Evolutionary conservation across 2,888 invertebrate species (phyloP), one percentile per base, ranked within the genome.

Genomic region (Trissoscelio sp.): DNA sequence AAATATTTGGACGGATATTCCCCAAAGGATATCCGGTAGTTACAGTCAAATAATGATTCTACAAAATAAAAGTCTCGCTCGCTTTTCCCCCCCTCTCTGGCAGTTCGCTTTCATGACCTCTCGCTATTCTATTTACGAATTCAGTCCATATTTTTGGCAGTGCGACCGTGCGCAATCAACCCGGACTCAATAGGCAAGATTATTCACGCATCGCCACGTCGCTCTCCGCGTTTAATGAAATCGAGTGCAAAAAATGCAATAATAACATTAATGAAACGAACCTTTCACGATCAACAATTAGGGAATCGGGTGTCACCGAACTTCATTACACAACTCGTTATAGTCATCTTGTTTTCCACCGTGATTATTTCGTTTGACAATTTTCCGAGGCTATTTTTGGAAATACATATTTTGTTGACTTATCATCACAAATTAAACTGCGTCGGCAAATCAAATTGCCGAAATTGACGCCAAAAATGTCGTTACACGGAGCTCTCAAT

Each of bases 241-340:
- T 86, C 83, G 82, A 82, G 79, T 77, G 73, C 74, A 75, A 82
- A 86, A 86, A 86, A 84, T 85, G 83, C 83, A 83, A 86, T 86
- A 84, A 86, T 86, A 85, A 86, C 85, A 83, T 84, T 88, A 87
- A 87, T 87, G 88, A 75, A 82, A 75, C 67, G 66, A 72, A 64
- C 48, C 78, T 62, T 46, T 31, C 48, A n/a, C 44, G 73, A 78
- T 60, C 60, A 51, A 66, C 73, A 69, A 73, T 81, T 73, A 73
- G 55, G 34, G 39, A 67, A 51, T 69, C 55, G 42, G 18, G 58
- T 74, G 51, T 69, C 62, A 31, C 20, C 20, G 62, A 48, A 74
- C 51, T 73, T 79, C 73, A 73, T 73, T 53, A 67, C 55, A 39
- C 51, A 3, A 55, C 42, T 69, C 48, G 48, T 64, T 64, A 60